Conservation (phyloP, 1,140 invertebrate genomes). For the Hetaerina americana region DNA sequence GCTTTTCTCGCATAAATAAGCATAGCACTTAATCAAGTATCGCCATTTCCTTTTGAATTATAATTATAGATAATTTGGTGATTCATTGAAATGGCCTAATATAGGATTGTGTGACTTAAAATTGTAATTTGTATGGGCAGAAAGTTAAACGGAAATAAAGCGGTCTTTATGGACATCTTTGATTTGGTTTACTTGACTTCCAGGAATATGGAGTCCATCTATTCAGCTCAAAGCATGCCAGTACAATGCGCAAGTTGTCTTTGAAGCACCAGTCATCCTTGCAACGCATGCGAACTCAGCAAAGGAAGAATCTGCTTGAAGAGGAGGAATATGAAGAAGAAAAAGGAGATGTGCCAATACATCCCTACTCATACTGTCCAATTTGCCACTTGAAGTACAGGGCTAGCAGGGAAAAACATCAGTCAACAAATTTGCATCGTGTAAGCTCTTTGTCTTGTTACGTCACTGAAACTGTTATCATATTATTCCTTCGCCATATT, state of each 20-base stretch:
- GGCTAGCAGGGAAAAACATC: constrained; percentile 57
- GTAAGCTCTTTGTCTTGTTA: constrained; percentile 11
- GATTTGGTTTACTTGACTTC: constrained; percentile 8
- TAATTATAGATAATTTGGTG: too few species aligned
- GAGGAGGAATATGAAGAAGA: constrained; percentile 51
- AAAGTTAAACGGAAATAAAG: too few species aligned
- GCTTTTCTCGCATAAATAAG: too few species aligned
- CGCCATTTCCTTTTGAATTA: too few species aligned
- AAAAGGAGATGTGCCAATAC: constrained; percentile 44
- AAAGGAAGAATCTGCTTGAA: constrained; percentile 54
- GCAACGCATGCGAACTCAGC: constrained; percentile 54
- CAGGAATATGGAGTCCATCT: constrained; percentile 58
- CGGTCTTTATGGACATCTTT: not conserved
- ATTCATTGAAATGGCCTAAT: too few species aligned
- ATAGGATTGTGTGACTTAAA: too few species aligned
- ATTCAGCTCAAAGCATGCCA: constrained; percentile 48
- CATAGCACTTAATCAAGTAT: too few species aligned
- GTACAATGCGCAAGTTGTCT: constrained; percentile 53
- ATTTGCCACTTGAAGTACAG: constrained; percentile 69
- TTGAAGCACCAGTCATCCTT: constrained; percentile 54
- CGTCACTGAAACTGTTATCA: not conserved
- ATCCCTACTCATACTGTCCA: constrained; percentile 55
- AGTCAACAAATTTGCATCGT: constrained; percentile 52
- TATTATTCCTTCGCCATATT: constrained; percentile 5
- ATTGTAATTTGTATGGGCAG: too few species aligned